Conservation (phyloP, 2,888 invertebrate genomes). For the Parnassius mnemosyne region DNA sequence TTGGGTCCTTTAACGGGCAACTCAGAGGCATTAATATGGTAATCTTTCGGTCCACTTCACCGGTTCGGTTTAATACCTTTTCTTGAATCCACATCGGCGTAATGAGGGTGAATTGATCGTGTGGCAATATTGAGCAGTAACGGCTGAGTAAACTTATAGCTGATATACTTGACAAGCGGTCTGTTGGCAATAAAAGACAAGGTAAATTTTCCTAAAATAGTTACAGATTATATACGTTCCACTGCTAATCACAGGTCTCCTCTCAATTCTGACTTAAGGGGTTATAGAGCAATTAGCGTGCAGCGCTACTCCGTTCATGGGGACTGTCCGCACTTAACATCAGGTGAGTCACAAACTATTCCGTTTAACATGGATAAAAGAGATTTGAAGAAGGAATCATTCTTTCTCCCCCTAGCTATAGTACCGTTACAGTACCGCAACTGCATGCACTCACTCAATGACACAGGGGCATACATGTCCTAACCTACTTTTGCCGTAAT, state of each 20-base stretch:
- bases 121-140: constrained; percentile 89
- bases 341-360: too few species aligned
- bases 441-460: too few species aligned
- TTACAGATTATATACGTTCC: constrained; percentile 27
- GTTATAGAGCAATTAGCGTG: too few species aligned
- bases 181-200: constrained; percentile 36
- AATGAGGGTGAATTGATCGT: constrained; percentile 87
- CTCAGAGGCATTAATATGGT: constrained; percentile 87
- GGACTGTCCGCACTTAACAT: too few species aligned
- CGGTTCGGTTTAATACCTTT: not conserved
- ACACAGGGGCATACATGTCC: too few species aligned
- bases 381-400: too few species aligned
- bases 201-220: constrained; percentile 30
- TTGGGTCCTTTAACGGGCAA: constrained; percentile 85
- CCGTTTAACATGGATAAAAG: too few species aligned
- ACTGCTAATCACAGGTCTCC: constrained; percentile 31
- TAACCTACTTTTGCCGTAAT: too few species aligned
- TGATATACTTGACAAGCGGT: constrained; percentile 76
- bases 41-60: constrained; percentile 48
- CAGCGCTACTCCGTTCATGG: too few species aligned
- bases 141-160: constrained; percentile 86
- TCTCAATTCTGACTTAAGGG: not conserved
- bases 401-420: too few species aligned
- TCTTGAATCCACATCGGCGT: constrained; percentile 65
- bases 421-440: too few species aligned